Conservation (phyloP, 2,797 vertebrate genomes). For the Moxostoma hubbsi region DNA sequence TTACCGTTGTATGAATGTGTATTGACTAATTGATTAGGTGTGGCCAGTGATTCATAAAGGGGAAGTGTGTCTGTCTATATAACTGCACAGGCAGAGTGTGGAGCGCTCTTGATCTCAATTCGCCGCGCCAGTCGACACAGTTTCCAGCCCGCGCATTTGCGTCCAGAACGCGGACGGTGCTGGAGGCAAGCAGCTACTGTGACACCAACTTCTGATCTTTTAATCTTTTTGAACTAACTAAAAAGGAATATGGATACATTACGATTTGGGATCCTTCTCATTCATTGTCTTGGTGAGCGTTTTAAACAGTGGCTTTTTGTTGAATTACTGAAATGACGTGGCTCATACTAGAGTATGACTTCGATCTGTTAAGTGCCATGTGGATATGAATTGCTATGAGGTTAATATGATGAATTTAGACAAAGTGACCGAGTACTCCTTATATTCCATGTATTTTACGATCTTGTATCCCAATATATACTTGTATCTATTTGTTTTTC, state of each 20-base stretch:
- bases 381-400: too few relatives aligned
- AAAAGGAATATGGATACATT: slow-evolving; percentile 50
- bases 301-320: neutral
- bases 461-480: too few relatives aligned
- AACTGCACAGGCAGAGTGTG: slow-evolving; percentile 25
- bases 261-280: slow-evolving; percentile 39
- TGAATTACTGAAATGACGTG: too few relatives aligned
- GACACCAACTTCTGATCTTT: neutral
- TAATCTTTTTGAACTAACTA: neutral
- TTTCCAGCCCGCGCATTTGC: slow-evolving; percentile 15
- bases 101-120: too few relatives aligned
- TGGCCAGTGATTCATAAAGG: slow-evolving; percentile 57
- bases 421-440: too few relatives aligned
- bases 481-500: too few relatives aligned
- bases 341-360: neutral
- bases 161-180: neutral
- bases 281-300: slow-evolving; percentile 53
- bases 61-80: slow-evolving; percentile 46
- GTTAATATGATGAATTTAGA: too few relatives aligned
- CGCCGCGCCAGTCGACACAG: too few relatives aligned
- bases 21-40: slow-evolving; percentile 50
- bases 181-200: too few relatives aligned
- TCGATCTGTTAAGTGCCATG: too few relatives aligned
- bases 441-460: too few relatives aligned
- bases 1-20: neutral